Evolutionary conservation across 2,888 invertebrate species (phyloP), one percentile per base, ranked within the genome.

Genomic region (Diarsia brunnea): DNA sequence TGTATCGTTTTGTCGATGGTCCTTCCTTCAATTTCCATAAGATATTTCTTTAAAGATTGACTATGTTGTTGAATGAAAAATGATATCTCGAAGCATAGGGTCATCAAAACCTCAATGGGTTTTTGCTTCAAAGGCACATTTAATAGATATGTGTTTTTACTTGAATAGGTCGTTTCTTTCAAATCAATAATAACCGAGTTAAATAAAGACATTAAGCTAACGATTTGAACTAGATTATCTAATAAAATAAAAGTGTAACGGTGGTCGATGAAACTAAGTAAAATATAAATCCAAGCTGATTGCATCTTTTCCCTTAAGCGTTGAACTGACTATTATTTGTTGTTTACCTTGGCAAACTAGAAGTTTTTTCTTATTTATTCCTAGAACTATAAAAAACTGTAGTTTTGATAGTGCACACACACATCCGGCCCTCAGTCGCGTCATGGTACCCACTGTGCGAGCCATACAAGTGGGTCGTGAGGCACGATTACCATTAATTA

Each of bases 401-500:
- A n/a, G 60, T 66, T 82, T 60, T 60, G 31, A 19, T 58, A 58
- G 27, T 60, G 58, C 27, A 58, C 58, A 58, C n/a, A 55, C 19
- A 60, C 60, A 60, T 60, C 60, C 60, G 60, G 60, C 27, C 31
- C 19, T 60, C 27, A 31, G 51, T 65, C 38, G 70, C 78, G 75
- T 87, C 87, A 84, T 86, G 72, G 61, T 76, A 71, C 74, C 60
- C 74, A 70, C 70, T 74, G 77, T 69, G 67, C 38, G 68, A 75
- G 49, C 64, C n/a, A 58, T 49, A 72, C 31, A 16, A 24, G 60
- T 69, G 66, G 64, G 47, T 85, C 87, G 88, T 87, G 87, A 82
- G 73, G 76, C 87, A 87, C 87, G 87, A 87, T 73, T 68, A 81
- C 67, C 45, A 77, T 81, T 86, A 84, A 88, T 81, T 84, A 87